Evolutionary conservation across 1,140 invertebrate genomes (phyloP).

Genomic region (Pristionchus pacificus): DNA sequence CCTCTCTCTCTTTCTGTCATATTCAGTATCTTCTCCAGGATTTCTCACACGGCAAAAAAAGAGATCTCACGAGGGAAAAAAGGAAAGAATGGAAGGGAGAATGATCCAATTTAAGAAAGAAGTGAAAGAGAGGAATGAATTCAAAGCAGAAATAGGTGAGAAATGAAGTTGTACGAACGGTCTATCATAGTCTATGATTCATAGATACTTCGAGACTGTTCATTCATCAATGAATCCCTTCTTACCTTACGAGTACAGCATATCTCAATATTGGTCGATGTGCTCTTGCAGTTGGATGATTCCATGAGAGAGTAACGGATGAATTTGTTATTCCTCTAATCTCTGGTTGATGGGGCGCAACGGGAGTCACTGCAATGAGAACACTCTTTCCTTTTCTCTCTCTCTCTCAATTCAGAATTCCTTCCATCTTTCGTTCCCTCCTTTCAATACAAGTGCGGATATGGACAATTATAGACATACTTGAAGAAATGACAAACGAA

Average conservation of each 20-base stretch:
- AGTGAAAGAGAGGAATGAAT: not conserved
- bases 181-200: not conserved
- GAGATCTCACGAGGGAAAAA: constrained; percentile 6
- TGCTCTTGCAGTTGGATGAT: constrained; percentile 44
- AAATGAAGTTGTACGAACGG: not conserved
- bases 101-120: not conserved
- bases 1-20: not conserved
- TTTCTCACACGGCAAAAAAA: too few species aligned
- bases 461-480: not conserved
- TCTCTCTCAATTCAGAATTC: not conserved
- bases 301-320: constrained; percentile 46
- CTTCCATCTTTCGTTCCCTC: not conserved
- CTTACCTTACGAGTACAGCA: constrained; percentile 45
- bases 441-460: not conserved
- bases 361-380: constrained; percentile 46
- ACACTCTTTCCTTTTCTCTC: not conserved
- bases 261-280: constrained; percentile 49
- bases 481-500: not conserved
- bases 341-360: constrained; percentile 42
- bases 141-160: not conserved
- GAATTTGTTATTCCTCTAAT: constrained; percentile 43
- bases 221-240: not conserved
- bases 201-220: too few species aligned
- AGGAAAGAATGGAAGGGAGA: constrained; percentile 8
- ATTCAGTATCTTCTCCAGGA: not conserved